Percentiles rank a stretch among this genome's conserved stretches.
These are phyloP conservation scores for Myathropa florea DNA, from an alignment of 2,888 invertebrate species.

Conservation along the genomic window DNA sequence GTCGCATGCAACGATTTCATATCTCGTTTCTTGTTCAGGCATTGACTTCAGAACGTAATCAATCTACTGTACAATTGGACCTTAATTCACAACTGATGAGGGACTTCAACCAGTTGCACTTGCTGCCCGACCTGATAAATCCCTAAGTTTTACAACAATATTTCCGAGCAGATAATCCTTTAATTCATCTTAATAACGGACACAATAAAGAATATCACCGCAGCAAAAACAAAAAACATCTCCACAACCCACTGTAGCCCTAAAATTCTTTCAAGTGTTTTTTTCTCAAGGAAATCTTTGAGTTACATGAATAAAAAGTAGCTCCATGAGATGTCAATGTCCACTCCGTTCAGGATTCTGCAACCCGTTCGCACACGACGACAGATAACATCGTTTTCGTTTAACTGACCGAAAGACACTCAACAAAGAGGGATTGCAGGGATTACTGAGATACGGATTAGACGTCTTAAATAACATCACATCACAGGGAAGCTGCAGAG, in stretches of 20 bases:
- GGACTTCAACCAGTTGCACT: too few relatives aligned
- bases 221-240: neutral
- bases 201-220: neutral
- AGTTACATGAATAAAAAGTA: slow-evolving; percentile 7
- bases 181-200: neutral
- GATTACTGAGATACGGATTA: slow-evolving; percentile 10
- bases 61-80: too few relatives aligned
- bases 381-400: slow-evolving; percentile 14
- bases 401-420: neutral
- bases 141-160: too few relatives aligned
- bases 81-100: too few relatives aligned
- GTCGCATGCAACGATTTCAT: too few relatives aligned
- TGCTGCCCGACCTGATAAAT: too few relatives aligned
- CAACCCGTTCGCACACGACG: neutral
- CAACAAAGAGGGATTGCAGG: neutral
- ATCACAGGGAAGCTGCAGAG: neutral
- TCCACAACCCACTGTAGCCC: neutral
- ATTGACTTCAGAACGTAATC: too few relatives aligned
- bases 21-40: too few relatives aligned
- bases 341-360: neutral
- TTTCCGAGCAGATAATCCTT: neutral
- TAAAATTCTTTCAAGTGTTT: neutral
- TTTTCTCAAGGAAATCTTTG: neutral
- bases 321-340: neutral
- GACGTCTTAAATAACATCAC: slow-evolving; percentile 24